Base-by-base conservation (phyloP, 2,888 invertebrate genomes). In the Perdita meconis region DNA sequence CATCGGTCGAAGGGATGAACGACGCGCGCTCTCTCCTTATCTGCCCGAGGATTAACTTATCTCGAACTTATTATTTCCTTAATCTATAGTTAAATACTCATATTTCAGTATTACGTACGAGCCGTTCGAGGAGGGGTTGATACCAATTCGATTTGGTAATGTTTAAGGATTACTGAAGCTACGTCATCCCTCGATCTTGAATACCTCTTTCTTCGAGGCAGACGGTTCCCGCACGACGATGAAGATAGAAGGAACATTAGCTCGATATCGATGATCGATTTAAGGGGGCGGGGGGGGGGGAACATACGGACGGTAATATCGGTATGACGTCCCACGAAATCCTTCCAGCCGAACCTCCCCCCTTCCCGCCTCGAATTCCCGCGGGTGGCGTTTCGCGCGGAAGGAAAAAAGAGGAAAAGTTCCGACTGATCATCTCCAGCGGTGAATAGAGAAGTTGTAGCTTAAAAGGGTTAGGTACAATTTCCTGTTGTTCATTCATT, bases 41-140 rank as follows among this genome's bases (percentile, higher is more conserved):
- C 92, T 91, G 66, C 61, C n/a, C 81, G 30, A 77, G 91, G 92
- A 92, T 92, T 92, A 92, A 90, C 89, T 90, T 92, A 92, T 92
- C 92, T 91, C 84, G 73, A 86, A 90, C 90, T 92, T 92, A 92
- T 92, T 92, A 92, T 92, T 92, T 91, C 89, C 89, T 88, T 90
- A 90, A 92, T 92, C 92, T 91, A 89, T 80, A 88, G 89, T 91
- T 92, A 92, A 92, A 92, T 89, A 91, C 90, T 90, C 90, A 92
- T 92, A 92, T 92, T 92, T 92, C 89, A 92, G 92, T 85, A 91
- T 92, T 92, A 92, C 77, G 24, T 50, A 53, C 53, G 67, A 71
- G 38, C 56, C 72, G 57, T 42, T 24, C 56, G 2, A 12, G 47
- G 22, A 16, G 53, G 24, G 47, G 16, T 6, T 36, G 81, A 78